A percentile compares a stretch with the other conserved stretches of the same genome.
phyloP scores from a whole-genome alignment of 2,888 invertebrate genomes.

The Reticulitermes lucifugus region DNA sequence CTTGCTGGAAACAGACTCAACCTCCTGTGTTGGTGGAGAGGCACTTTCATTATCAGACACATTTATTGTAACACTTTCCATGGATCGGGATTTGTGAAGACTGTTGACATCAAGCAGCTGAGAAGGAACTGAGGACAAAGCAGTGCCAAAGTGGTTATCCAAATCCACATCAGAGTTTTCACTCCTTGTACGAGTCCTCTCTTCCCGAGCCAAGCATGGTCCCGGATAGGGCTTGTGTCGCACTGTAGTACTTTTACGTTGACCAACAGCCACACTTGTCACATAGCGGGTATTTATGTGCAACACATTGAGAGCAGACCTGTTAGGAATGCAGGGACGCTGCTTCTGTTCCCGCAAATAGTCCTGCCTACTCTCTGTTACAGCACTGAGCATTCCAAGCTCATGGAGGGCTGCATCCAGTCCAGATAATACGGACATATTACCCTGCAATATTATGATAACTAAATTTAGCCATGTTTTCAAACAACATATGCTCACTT shows the following conservation, averaged over 20 bases:
- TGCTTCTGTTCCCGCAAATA: constrained; percentile 68
- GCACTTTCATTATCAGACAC: constrained; percentile 60
- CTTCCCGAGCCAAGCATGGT: constrained; percentile 59
- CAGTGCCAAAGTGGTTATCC: neutral
- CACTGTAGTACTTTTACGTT: constrained; percentile 68
- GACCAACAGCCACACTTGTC: constrained; percentile 73
- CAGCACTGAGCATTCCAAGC: constrained; percentile 72
- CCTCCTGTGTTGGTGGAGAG: constrained; percentile 66
- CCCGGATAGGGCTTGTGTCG: constrained; percentile 71
- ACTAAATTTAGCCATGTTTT: too few species aligned
- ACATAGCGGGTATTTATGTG: constrained; percentile 72
- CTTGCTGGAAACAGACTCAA: constrained; percentile 72
- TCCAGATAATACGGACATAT: constrained; percentile 23
- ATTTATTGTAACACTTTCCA: constrained; percentile 68
- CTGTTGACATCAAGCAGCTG: constrained; percentile 13
- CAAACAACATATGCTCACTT: too few species aligned
- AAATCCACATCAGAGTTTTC: constrained; percentile 68
- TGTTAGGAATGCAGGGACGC: constrained; percentile 53
- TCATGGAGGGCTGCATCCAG: constrained; percentile 72
- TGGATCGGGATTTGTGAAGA: constrained; percentile 69
- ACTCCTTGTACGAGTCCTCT: constrained; percentile 72
- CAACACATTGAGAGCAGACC: constrained; percentile 64
- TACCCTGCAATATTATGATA: constrained; percentile 10
- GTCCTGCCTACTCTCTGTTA: constrained; percentile 70
- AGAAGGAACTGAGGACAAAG: neutral